These are phyloP conservation scores for Ceraclea dissimilis DNA, from an alignment of 2,888 invertebrate species.

Conservation along the genomic window DNA sequence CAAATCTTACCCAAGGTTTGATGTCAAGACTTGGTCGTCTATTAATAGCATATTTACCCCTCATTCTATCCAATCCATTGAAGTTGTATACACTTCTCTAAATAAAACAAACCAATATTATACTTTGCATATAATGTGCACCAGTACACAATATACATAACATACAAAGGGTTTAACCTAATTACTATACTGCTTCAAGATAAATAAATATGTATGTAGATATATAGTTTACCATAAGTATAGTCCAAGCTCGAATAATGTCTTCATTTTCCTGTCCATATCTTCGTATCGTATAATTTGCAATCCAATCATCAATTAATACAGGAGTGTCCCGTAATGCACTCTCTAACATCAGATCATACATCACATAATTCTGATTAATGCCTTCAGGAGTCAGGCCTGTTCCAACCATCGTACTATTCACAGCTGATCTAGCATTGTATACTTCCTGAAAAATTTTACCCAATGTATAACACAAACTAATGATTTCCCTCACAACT, in stretches of 20 bases:
- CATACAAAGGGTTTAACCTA: too few relatives aligned
- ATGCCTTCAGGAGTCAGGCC: slow-evolving; percentile 94
- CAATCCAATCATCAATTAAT: slow-evolving; percentile 57
- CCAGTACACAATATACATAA: too few relatives aligned
- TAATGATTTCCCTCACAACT: too few relatives aligned
- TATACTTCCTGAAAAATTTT: slow-evolving; percentile 55
- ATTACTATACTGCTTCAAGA: too few relatives aligned
- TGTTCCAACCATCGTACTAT: slow-evolving; percentile 79
- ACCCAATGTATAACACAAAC: too few relatives aligned
- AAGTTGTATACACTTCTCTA: slow-evolving; percentile 66
- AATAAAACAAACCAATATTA: slow-evolving; percentile 29
- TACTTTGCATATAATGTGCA: too few relatives aligned
- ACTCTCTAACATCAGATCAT: slow-evolving; percentile 84
- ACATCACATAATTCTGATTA: slow-evolving; percentile 88
- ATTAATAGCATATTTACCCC: slow-evolving; percentile 70
- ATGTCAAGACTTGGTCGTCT: slow-evolving; percentile 60
- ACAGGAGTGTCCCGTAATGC: slow-evolving; percentile 58
- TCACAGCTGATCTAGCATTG: slow-evolving; percentile 49
- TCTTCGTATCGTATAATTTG: slow-evolving; percentile 57
- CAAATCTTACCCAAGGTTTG: slow-evolving; percentile 48
- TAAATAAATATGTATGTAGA: too few relatives aligned
- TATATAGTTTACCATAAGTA: slow-evolving; percentile 49
- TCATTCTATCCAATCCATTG: slow-evolving; percentile 51
- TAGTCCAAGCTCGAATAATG: slow-evolving; percentile 57
- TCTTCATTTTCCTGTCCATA: slow-evolving; percentile 55